phyloP scores from a whole-genome alignment of 2,888 invertebrate species.

The Ditula angustiorana region DNA sequence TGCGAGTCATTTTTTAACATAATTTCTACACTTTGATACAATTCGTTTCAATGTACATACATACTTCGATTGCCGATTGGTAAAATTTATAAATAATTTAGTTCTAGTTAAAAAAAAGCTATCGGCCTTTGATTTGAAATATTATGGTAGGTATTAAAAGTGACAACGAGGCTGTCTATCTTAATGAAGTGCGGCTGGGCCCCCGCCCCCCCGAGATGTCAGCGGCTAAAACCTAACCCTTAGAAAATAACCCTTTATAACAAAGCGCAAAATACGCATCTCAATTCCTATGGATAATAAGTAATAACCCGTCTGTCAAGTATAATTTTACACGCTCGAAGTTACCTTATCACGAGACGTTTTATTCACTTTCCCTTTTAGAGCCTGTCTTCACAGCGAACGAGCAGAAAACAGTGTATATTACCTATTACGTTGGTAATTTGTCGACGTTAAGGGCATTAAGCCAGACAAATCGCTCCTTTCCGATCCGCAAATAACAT shows the following conservation, averaged over 20 bases:
- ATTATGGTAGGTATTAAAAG: not conserved
- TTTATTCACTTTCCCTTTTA: not conserved
- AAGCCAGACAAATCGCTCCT: conserved; percentile 16
- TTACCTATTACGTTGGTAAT: conserved; percentile 14
- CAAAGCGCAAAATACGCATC: not conserved
- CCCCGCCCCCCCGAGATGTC: not conserved
- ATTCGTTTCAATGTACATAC: too few relatives aligned
- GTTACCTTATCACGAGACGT: not conserved
- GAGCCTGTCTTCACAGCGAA: not conserved
- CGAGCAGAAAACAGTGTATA: not conserved
- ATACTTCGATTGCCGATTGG: not conserved
- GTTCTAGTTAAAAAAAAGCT: too few relatives aligned
- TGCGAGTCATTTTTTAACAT: too few relatives aligned
- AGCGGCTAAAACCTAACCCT: conserved; percentile 2
- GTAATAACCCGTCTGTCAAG: not conserved
- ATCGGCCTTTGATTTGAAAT: not conserved
- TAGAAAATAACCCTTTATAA: not conserved
- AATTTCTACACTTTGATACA: too few relatives aligned
- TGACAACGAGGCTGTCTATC: not conserved
- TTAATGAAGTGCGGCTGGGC: not conserved
- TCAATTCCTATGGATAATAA: not conserved
- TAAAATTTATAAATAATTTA: too few relatives aligned
- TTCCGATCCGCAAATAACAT: conserved; percentile 14
- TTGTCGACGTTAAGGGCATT: conserved; percentile 20
- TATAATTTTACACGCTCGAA: not conserved